Base-by-base conservation (phyloP, 2,797 vertebrate species). In the Clarias laeviceps region DNA sequence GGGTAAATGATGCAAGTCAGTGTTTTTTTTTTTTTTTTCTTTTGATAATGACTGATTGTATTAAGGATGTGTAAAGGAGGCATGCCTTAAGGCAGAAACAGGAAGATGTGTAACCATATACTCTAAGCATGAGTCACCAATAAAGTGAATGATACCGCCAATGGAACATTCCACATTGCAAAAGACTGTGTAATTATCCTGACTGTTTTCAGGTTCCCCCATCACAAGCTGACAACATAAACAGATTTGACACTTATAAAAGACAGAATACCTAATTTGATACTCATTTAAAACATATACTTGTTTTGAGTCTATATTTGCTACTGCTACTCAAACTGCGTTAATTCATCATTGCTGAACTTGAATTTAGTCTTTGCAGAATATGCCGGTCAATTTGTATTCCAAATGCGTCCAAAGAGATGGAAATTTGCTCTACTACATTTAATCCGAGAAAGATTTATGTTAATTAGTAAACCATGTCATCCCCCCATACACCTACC, bases 51-150 rank as follows among this genome's bases (percentile, higher is more conserved):
- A 56, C 62, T 54, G 18, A 76, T 37, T 76, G 70, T 59, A 74
- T 15, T 34, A 50, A 65, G 34, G 27, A 64, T 64, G 34, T 81
- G 34, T 11, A 40, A 54, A 57, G 88, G 64, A 86, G 85, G 88
- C 40, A 45, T 45, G 40, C 88, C 86, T 87, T 89, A 87, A 91
- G 86, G 91, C 89, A 89, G 80, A 7, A 80, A 83, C 88, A 74
- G 85, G 87, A 84, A 84, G 62, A 62, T 84, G 85, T 87, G 77
- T 84, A 77, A 82, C 77, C 45, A 14, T 86, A 82, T 86, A 68
- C 34, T 82, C 62, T 34, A 37, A 40, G 62, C 12, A 59, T 85
- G 29, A 56, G 80, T 85, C 64, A 78, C 29, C 54, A 82, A 77
- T 65, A 78, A 86, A 86, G 82, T 57, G 61, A 68, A 82, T 20